Conservation (phyloP, 2,888 invertebrate genomes). For the Papilio demoleus region DNA sequence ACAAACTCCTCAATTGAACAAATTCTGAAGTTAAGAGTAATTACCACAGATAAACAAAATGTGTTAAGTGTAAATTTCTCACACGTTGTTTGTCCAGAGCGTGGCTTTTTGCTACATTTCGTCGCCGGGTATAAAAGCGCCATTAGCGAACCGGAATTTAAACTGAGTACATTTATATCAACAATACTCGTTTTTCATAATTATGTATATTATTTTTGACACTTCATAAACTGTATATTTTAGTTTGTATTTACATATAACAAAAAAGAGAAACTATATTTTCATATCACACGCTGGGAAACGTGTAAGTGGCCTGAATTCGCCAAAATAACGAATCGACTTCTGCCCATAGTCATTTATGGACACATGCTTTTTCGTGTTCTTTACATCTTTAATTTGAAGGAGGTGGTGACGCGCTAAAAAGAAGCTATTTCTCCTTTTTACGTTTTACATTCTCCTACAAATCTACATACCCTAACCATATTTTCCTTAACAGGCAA, state of each 20-base stretch:
- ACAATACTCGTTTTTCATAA: conserved; percentile 2
- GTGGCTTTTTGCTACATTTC: conserved; percentile 14
- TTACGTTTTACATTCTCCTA: too few relatives aligned
- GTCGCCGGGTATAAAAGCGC: not conserved
- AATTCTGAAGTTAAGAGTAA: conserved; percentile 6
- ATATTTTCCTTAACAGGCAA: too few relatives aligned
- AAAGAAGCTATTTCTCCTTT: too few relatives aligned
- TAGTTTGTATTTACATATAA: not conserved
- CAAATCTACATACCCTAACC: too few relatives aligned
- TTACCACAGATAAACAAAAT: conserved; percentile 11
- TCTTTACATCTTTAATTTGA: too few relatives aligned
- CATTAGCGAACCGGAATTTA: conserved; percentile 11
- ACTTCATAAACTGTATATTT: not conserved
- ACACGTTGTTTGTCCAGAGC: conserved; percentile 1
- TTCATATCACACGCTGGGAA: too few relatives aligned
- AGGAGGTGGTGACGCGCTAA: too few relatives aligned
- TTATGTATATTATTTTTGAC: conserved; percentile 6
- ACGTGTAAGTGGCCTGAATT: too few relatives aligned
- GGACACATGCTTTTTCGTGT: too few relatives aligned
- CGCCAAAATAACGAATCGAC: too few relatives aligned
- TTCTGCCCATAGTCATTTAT: too few relatives aligned
- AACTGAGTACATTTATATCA: conserved; percentile 14
- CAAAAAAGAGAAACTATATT: too few relatives aligned
- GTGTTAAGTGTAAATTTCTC: not conserved
- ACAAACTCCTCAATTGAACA: not conserved